These are phyloP conservation scores for Parasteatoda tepidariorum DNA, from an alignment of 1,140 invertebrate species.

Conservation along the genomic window DNA sequence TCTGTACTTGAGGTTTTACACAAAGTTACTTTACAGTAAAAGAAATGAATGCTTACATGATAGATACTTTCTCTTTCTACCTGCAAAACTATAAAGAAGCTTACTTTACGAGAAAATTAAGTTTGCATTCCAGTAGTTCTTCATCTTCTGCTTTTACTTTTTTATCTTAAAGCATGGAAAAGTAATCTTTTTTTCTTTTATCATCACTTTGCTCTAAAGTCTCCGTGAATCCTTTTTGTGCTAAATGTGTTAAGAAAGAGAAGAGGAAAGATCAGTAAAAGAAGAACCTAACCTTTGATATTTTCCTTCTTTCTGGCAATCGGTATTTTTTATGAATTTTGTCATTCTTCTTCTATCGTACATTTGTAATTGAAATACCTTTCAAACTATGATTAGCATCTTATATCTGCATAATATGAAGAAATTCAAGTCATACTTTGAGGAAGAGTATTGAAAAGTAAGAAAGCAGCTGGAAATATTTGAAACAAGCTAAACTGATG, in stretches of 20 bases:
- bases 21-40: too few species aligned
- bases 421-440: too few species aligned
- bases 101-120: constrained; percentile 18
- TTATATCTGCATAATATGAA: too few species aligned
- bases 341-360: background rate
- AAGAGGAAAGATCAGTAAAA: background rate
- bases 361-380: background rate
- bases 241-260: background rate
- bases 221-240: background rate
- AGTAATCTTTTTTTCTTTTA: background rate
- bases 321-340: too few species aligned
- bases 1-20: too few species aligned
- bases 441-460: too few species aligned
- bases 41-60: too few species aligned
- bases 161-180: background rate
- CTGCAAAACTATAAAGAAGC: too few species aligned
- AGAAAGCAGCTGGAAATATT: too few species aligned
- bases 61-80: too few species aligned
- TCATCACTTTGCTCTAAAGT: background rate
- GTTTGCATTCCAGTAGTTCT: constrained; percentile 4
- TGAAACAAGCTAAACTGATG: too few species aligned
- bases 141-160: background rate
- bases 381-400: background rate
- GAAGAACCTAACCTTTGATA: constrained; percentile 8
- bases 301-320: constrained; percentile 12